phyloP scores from a whole-genome alignment of 2,888 invertebrate species.

The Chalcis sispes region DNA sequence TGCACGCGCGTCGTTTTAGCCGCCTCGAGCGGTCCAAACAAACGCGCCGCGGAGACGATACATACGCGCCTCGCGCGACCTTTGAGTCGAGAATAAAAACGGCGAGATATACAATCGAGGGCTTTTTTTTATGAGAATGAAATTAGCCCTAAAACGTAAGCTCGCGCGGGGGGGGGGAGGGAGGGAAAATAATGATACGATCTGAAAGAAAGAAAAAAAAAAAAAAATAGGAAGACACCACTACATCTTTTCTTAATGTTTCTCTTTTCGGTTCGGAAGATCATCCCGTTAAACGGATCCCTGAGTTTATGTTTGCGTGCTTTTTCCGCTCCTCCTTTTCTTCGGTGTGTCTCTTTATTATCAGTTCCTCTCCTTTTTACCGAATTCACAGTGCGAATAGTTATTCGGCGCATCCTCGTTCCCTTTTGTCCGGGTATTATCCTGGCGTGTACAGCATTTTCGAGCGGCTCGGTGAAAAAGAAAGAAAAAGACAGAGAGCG shows the following conservation, averaged over 20 bases:
- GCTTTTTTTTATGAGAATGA: conserved; percentile 70
- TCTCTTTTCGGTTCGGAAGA: conserved; percentile 61
- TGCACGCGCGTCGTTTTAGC: conserved; percentile 32
- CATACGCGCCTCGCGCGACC: conserved; percentile 7
- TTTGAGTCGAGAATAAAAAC: conserved; percentile 57
- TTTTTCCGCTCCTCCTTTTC: conserved; percentile 40
- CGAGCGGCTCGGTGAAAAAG: conserved; percentile 13
- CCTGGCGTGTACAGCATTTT: conserved; percentile 55
- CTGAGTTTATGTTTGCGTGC: conserved; percentile 41
- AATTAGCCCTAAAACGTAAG: conserved; percentile 74
- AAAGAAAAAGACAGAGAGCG: conserved; percentile 5
- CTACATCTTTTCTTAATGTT: conserved; percentile 57
- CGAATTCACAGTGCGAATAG: conserved; percentile 65
- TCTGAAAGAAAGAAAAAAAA: background rate
- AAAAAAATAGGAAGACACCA: background rate
- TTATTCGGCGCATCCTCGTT: conserved; percentile 69
- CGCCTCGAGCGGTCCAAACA: conserved; percentile 39
- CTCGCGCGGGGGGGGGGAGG: no score
- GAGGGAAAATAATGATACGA: conserved; percentile 68
- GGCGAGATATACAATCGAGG: conserved; percentile 32
- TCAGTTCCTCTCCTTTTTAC: conserved; percentile 43
- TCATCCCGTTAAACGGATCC: conserved; percentile 75
- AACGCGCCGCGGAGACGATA: conserved; percentile 9
- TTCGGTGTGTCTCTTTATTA: conserved; percentile 53
- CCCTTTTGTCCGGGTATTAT: conserved; percentile 67